Percentiles rank a stretch among this genome's conserved stretches.
Evolutionary conservation across 2,113 vertebrate genomes (phyloP).

Genomic region (Salminus brasiliensis): DNA sequence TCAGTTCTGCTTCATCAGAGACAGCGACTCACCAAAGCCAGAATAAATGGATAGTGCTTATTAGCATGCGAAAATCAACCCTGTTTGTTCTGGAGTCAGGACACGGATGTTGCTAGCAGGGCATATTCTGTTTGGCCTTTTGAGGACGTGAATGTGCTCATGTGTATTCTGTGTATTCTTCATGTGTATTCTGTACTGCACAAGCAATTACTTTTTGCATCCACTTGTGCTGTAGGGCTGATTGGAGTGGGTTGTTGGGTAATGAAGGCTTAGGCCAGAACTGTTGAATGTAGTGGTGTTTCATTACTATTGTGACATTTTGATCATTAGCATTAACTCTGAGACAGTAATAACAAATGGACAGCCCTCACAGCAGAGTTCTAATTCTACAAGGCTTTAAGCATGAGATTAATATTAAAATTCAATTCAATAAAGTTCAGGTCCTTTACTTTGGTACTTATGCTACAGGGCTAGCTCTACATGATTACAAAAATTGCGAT

Average conservation of each 20-base stretch:
- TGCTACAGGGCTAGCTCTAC: too few relatives aligned
- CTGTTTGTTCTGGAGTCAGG: background rate
- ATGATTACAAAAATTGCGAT: too few relatives aligned
- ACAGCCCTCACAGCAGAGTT: too few relatives aligned
- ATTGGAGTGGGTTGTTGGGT: background rate
- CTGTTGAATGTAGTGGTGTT: background rate
- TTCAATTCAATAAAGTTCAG: too few relatives aligned
- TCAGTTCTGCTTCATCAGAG: slow-evolving; percentile 8
- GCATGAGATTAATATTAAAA: too few relatives aligned
- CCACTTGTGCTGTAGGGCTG: background rate
- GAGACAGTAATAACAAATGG: too few relatives aligned
- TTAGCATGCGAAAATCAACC: background rate
- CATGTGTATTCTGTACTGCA: background rate
- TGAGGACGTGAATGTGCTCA: background rate
- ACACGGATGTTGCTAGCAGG: background rate
- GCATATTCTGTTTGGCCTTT: background rate
- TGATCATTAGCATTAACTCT: too few relatives aligned
- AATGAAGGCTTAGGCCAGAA: background rate
- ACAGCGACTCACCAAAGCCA: background rate
- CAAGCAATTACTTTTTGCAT: background rate
- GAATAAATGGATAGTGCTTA: background rate
- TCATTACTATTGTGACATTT: too few relatives aligned
- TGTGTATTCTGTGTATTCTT: too few relatives aligned
- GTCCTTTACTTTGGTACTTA: too few relatives aligned
- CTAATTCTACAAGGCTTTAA: too few relatives aligned